phyloP scores from a whole-genome alignment of 2,113 vertebrate genomes.

The Pithys albifrons region DNA sequence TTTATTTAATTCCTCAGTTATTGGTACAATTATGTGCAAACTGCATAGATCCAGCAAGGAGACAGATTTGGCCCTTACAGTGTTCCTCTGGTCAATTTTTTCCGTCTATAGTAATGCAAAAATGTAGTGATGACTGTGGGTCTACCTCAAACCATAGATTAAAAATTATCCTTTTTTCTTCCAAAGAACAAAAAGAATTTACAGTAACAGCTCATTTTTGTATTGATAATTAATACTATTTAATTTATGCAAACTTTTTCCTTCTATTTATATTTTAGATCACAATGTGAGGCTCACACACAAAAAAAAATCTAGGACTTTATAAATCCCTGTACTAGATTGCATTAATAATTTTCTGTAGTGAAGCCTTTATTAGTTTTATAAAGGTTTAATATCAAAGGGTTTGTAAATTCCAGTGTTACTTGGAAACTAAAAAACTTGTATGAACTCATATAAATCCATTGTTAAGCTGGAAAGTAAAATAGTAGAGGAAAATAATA shows the following conservation, averaged over 20 bases:
- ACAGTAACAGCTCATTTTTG: background rate
- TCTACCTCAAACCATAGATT: background rate
- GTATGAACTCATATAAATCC: background rate
- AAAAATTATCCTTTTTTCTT: background rate
- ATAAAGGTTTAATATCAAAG: background rate
- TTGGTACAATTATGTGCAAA: background rate
- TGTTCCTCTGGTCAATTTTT: background rate
- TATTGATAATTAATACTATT: background rate
- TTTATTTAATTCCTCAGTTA: background rate
- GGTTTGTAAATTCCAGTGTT: background rate
- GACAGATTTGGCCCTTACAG: background rate
- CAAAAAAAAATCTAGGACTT: background rate
- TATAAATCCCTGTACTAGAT: background rate
- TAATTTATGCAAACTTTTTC: background rate
- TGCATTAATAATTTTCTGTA: background rate
- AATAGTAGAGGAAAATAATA: background rate
- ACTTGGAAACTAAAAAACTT: background rate
- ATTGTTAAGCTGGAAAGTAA: background rate
- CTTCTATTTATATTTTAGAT: background rate
- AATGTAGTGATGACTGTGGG: background rate
- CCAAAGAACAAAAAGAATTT: background rate
- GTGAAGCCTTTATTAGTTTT: background rate
- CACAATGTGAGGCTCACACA: background rate
- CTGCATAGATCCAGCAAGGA: background rate
- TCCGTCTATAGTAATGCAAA: background rate